Percentiles rank a stretch among this genome's conserved stretches.
phyloP scores from a whole-genome alignment of 2,113 vertebrate species.

The Reinhardtius hippoglossoides region DNA sequence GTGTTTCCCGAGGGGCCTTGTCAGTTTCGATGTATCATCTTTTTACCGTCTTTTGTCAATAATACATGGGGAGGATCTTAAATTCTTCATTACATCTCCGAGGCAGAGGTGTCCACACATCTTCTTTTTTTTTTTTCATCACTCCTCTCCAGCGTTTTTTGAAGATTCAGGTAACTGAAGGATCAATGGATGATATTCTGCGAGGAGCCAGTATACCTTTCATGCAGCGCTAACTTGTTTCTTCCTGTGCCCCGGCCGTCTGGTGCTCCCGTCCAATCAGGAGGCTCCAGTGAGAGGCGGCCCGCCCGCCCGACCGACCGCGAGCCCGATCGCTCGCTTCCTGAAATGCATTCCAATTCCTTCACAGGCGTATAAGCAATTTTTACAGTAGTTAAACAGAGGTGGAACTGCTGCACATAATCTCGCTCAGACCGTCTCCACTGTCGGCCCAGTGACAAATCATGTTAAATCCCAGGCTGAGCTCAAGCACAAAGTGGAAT shows the following conservation, averaged over 20 bases:
- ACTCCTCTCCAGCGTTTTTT: conserved; percentile 41
- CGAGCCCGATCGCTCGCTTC: conserved; percentile 74
- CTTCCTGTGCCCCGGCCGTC: conserved; percentile 69
- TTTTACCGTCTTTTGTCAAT: conserved; percentile 80
- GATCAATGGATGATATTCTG: conserved; percentile 70
- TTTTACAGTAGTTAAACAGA: conserved; percentile 85
- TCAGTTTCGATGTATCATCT: conserved; percentile 75
- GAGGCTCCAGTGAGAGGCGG: conserved; percentile 32
- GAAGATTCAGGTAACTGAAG: conserved; percentile 68
- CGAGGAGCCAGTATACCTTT: conserved; percentile 63
- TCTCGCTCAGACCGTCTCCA: conserved; percentile 76
- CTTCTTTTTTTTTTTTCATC: conserved; percentile 21
- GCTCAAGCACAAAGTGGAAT: conserved; percentile 75
- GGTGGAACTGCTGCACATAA: conserved; percentile 84
- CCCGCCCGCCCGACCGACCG: conserved; percentile 31
- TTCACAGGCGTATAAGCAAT: conserved; percentile 86
- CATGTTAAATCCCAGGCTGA: conserved; percentile 80
- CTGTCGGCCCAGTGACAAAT: conserved; percentile 80
- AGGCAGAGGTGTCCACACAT: conserved; percentile 56
- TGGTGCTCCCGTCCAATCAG: conserved; percentile 65
- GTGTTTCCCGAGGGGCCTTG: conserved; percentile 78
- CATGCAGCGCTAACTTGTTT: conserved; percentile 77
- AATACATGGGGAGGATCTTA: conserved; percentile 81
- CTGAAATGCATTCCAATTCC: conserved; percentile 81
- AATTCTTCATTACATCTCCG: conserved; percentile 83